These are phyloP conservation scores for Drosophila leonis DNA, from an alignment of 2,888 invertebrate genomes.

Conservation along the genomic window DNA sequence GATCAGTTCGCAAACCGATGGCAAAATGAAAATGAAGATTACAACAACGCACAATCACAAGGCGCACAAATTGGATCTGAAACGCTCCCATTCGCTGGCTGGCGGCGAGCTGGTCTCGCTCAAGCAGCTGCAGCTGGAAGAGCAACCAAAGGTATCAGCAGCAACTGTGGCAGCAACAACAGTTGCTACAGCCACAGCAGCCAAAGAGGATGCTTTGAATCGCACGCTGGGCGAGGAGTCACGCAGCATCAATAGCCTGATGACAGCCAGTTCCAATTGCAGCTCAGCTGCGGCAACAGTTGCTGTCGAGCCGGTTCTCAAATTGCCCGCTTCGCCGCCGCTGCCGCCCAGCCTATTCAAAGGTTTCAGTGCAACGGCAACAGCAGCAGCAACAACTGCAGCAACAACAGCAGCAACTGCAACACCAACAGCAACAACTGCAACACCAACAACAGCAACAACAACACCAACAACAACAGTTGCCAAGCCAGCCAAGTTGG, in stretches of 20 bases:
- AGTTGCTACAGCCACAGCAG: background rate
- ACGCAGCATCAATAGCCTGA: slow-evolving; percentile 71
- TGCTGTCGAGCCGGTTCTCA: slow-evolving; percentile 51
- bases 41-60: slow-evolving; percentile 81
- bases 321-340: slow-evolving; percentile 83
- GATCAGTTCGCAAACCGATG: slow-evolving; percentile 85
- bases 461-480: background rate
- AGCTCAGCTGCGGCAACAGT: background rate
- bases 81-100: slow-evolving; percentile 72
- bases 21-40: slow-evolving; percentile 87
- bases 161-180: slow-evolving; percentile 24
- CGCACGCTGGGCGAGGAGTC: slow-evolving; percentile 75
- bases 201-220: slow-evolving; percentile 60
- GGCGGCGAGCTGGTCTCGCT: slow-evolving; percentile 57
- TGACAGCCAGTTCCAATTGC: slow-evolving; percentile 37
- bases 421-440: background rate
- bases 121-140: slow-evolving; percentile 47
- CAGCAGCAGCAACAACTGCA: background rate
- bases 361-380: slow-evolving; percentile 39
- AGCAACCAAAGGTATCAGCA: background rate
- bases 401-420: background rate
- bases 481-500: slow-evolving; percentile 5
- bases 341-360: slow-evolving; percentile 84
- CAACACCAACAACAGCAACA: background rate
- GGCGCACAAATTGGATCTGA: slow-evolving; percentile 75